A percentile compares a stretch with the other conserved stretches of the same genome.
phyloP scores from a whole-genome alignment of 1,140 invertebrate species.

The Aphaenogaster ashmeadi region DNA sequence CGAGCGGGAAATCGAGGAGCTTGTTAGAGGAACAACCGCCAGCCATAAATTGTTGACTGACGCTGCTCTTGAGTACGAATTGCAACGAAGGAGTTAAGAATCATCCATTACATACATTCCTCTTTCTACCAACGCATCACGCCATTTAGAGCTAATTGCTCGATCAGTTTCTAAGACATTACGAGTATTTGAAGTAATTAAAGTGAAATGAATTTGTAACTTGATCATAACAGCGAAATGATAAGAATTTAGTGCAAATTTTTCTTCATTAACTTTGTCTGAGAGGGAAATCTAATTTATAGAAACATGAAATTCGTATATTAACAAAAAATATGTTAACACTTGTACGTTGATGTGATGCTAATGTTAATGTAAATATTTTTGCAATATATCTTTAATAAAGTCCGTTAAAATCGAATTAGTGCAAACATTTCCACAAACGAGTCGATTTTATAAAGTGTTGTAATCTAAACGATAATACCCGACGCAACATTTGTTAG shows the following conservation, averaged over 20 bases:
- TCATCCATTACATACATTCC: conserved; percentile 23
- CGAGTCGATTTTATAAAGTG: background rate
- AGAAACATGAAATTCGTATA: background rate
- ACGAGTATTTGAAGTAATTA: background rate
- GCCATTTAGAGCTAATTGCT: conserved; percentile 74
- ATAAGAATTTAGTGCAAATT: background rate
- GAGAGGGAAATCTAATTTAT: background rate
- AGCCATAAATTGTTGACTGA: conserved; percentile 72
- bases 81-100: conserved; percentile 59
- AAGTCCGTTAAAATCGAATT: background rate
- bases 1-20: conserved; percentile 51
- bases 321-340: background rate
- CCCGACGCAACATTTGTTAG: background rate
- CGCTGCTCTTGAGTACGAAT: conserved; percentile 58
- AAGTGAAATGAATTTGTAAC: background rate
- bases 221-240: background rate
- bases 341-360: background rate
- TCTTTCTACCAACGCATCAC: conserved; percentile 35
- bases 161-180: conserved; percentile 25
- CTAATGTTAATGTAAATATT: background rate
- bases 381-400: background rate
- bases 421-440: background rate
- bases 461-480: conserved; percentile 33
- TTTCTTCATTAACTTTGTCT: background rate
- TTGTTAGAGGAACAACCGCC: conserved; percentile 69